Conservation (phyloP, 2,113 vertebrate genomes). For the Ranitomeya imitator region DNA sequence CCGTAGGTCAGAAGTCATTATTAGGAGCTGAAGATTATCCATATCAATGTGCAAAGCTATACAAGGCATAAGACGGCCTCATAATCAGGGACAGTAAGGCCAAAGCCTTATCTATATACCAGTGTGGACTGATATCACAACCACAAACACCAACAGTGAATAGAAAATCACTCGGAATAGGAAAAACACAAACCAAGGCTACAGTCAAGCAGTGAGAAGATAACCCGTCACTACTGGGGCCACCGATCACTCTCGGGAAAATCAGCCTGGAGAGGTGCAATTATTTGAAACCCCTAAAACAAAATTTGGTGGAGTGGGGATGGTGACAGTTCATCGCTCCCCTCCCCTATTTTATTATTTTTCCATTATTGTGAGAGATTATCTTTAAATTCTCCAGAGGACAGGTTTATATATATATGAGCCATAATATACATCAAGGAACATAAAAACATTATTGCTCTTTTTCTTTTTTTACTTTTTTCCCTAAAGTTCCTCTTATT, state of each 20-base stretch:
- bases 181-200: slow-evolving; percentile 1
- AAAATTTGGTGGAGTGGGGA: background rate
- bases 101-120: background rate
- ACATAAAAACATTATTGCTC: background rate
- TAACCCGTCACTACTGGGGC: background rate
- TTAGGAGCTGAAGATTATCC: background rate
- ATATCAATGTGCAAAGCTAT: slow-evolving; percentile 2
- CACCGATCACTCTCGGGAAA: background rate
- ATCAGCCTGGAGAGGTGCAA: background rate
- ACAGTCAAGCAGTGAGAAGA: slow-evolving; percentile 15
- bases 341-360: background rate
- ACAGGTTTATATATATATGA: background rate
- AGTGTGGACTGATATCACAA: slow-evolving; percentile 27
- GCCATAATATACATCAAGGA: background rate
- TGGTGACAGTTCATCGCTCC: background rate
- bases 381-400: background rate
- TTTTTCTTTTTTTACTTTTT: background rate
- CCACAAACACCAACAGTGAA: slow-evolving; percentile 1
- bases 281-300: background rate
- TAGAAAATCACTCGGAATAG: background rate
- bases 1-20: background rate
- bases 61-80: background rate
- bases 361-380: background rate
- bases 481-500: background rate
- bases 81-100: background rate